Evolutionary conservation across 2,888 invertebrate genomes (phyloP).

Genomic region (Desoria tigrina): DNA sequence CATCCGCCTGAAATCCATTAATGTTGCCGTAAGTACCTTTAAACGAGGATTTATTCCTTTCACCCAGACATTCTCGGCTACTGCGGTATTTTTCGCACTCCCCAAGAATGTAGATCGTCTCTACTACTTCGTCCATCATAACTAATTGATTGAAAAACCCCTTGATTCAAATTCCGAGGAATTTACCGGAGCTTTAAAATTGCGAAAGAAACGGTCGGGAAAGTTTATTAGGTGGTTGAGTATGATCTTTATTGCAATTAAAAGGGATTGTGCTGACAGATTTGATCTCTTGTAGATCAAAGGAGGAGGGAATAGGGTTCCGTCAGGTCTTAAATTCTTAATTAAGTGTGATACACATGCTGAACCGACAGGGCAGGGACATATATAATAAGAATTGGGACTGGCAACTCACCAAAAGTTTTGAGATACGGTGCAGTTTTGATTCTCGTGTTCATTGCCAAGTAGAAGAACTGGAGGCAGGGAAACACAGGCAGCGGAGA

Average conservation of each 20-base stretch:
- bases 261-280: too few relatives aligned
- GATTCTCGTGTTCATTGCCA: conserved; percentile 76
- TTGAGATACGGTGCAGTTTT: conserved; percentile 81
- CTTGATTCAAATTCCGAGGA: not conserved
- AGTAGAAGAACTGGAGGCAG: conserved; percentile 85
- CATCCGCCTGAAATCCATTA: conserved; percentile 24
- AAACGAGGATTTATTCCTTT: conserved; percentile 16
- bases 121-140: too few relatives aligned
- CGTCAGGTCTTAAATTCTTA: not conserved
- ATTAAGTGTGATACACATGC: not conserved
- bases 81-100: too few relatives aligned
- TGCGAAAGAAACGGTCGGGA: too few relatives aligned
- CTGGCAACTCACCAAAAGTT: conserved; percentile 73
- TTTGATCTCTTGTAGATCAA: too few relatives aligned
- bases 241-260: too few relatives aligned
- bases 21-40: conserved; percentile 1
- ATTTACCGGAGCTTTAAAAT: too few relatives aligned
- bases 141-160: not conserved
- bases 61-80: not conserved
- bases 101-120: too few relatives aligned
- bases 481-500: conserved; percentile 88
- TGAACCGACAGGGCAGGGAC: not conserved
- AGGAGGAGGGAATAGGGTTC: too few relatives aligned
- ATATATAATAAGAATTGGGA: not conserved
- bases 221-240: too few relatives aligned